Evolutionary conservation across 2,113 vertebrate species (phyloP).

Genomic region (Eulacestoma nigropectus): DNA sequence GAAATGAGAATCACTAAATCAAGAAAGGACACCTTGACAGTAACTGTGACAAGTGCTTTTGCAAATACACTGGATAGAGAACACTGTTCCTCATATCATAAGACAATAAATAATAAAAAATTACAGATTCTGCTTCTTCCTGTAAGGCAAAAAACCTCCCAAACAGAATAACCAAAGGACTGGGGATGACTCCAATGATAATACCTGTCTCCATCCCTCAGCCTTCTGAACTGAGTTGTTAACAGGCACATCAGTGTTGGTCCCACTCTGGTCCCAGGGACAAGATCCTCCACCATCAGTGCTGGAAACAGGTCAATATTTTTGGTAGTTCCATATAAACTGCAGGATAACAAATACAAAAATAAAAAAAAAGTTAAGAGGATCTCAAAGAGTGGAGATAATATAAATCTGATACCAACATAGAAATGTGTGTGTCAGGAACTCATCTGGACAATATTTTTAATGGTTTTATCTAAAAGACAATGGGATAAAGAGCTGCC

Average conservation of each 20-base stretch:
- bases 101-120: background rate
- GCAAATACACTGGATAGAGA: background rate
- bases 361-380: background rate
- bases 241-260: slow-evolving; percentile 70
- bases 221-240: slow-evolving; percentile 63
- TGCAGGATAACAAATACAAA: background rate
- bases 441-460: background rate
- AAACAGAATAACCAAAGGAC: background rate
- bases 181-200: background rate
- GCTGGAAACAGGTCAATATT: slow-evolving; percentile 74
- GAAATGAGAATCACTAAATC: background rate
- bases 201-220: slow-evolving; percentile 74
- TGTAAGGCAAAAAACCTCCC: background rate
- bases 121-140: background rate
- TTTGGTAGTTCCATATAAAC: slow-evolving; percentile 71
- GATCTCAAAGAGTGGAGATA: background rate
- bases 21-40: background rate
- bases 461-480: background rate
- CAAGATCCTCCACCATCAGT: slow-evolving; percentile 71
- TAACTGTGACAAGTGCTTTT: background rate
- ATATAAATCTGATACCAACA: background rate
- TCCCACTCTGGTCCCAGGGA: slow-evolving; percentile 69
- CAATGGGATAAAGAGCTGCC: background rate
- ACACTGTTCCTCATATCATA: background rate
- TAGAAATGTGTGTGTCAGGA: background rate